Evolutionary conservation across 2,888 invertebrate species (phyloP).

Genomic region (Leptarthrus brevirostris): DNA sequence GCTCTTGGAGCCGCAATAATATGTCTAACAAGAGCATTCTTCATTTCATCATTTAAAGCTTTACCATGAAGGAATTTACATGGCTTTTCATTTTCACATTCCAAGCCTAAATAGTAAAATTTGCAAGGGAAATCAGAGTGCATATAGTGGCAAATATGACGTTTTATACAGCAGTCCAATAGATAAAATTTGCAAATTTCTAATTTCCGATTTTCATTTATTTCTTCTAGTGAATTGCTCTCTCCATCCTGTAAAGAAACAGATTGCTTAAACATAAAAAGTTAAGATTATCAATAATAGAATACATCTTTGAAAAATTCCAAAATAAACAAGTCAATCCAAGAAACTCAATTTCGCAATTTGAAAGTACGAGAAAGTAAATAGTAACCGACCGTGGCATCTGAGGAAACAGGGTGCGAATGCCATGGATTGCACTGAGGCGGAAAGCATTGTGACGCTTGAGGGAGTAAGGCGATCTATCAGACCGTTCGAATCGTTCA

Average conservation of each 20-base stretch:
- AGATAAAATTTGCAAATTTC: constrained; percentile 52
- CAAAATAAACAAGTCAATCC: too few relatives aligned
- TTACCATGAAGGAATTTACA: constrained; percentile 51
- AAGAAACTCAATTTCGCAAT: too few relatives aligned
- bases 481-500: too few relatives aligned
- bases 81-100: constrained; percentile 36
- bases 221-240: background rate
- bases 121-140: constrained; percentile 51
- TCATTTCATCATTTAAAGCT: constrained; percentile 41
- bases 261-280: too few relatives aligned
- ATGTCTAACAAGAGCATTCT: constrained; percentile 41
- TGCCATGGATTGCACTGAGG: too few relatives aligned
- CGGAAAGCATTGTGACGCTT: too few relatives aligned
- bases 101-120: constrained; percentile 47
- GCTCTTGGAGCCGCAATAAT: constrained; percentile 47
- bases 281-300: too few relatives aligned
- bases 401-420: too few relatives aligned
- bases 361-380: too few relatives aligned
- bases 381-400: too few relatives aligned
- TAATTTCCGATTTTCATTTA: constrained; percentile 26
- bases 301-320: too few relatives aligned
- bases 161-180: constrained; percentile 46
- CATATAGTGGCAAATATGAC: constrained; percentile 46
- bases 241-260: background rate
- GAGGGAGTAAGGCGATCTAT: too few relatives aligned